Base-by-base conservation (phyloP, 2,888 invertebrate species). In the Hipparchia semele region DNA sequence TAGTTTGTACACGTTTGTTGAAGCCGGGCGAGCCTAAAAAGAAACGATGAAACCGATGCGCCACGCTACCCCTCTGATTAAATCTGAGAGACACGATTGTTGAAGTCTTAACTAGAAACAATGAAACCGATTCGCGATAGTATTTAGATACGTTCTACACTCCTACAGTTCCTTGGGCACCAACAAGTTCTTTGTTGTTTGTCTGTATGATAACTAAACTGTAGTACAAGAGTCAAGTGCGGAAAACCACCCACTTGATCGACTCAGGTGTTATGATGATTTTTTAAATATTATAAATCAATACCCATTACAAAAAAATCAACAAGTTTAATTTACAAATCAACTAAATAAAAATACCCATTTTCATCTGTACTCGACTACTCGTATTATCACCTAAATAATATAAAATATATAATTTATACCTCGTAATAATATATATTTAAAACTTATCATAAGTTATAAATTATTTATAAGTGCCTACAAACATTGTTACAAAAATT, bases 341-440 rank as follows among this genome's bases (percentile, higher is more conserved):
- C 53, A 65, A 53, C 65, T 65, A 65, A 65, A 65, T 33, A 33
- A 64, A 62, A 65, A 65, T 53, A 53, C 23, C 53, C 9, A 10
- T 64, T 62, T 62, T 23, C 23, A 39, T 12, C 12, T 60, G 59
- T 60, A 60, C 33, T 45, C 39, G 10, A 56, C 56, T 39, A 33
- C 4, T 60, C 2, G 10, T 39, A 58, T 9, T 13, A 56, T 13
- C 13, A 56, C 56, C 56, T 45, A 45, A 60, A 60, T 33, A 6
- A 33, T 39, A 60, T 39, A 39, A 39, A 45, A 45, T 12, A 60
- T 60, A 13, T 13, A 13, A 6, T 6, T 54, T 54, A n/a, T 54
- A 54, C 6, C 6, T 54, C 1, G 13, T 56, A 13, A 13, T 58
- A 58, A 13, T 58, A 58, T 58, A 53, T 53, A 53, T 4, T 53